Base-by-base conservation (phyloP, 2,797 vertebrate species). In the Chelonia mydas region DNA sequence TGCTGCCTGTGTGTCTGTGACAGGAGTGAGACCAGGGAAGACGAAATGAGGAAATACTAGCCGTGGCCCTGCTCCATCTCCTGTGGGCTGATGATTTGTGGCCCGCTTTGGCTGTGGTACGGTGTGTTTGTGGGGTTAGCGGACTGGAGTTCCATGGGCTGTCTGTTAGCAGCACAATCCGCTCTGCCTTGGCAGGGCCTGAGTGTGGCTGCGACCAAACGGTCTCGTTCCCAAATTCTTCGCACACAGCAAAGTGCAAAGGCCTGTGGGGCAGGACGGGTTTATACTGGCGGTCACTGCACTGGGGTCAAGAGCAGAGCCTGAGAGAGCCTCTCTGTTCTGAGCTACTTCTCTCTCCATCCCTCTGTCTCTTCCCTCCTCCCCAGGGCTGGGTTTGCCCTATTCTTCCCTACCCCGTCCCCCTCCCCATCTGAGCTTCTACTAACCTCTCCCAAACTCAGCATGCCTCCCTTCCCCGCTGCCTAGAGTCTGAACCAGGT, bases 111-210 rank as follows among this genome's bases (percentile, higher is more conserved):
- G 65, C 33, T 3, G 1, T 33, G 8, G 0, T 12, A 3, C 21
- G 0, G 19, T 76, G 83, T 61, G 90, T 53, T 57, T 2, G 1
- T 4, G 33, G 79, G 53, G 6, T 92, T 2, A 1, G 81, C 1
- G 1, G 89, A n/a, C 0, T 41, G 9, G 87, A 23, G 47, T 78
- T 57, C 47, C 25, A 4, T 1, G 1, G 11, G 10, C 54, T 33
- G 16, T 31, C 93, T 12, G 0, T 28, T n/a, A 41, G 17, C 50
- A 0, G 3, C 8, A 0, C 9, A 11, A 11, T 37, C 1, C 6
- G 25, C 27, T 25, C 53, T 9, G 53, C 1, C 11, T 16, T 45
- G 74, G 74, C 41, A 45, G 45, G 45, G 12, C 45, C 74, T 9
- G 57, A 2, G 72, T 28, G 79, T 1, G 1, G 1, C 2, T 33